Conservation (phyloP, 2,888 invertebrate genomes). For the Ophion ventricosus region DNA sequence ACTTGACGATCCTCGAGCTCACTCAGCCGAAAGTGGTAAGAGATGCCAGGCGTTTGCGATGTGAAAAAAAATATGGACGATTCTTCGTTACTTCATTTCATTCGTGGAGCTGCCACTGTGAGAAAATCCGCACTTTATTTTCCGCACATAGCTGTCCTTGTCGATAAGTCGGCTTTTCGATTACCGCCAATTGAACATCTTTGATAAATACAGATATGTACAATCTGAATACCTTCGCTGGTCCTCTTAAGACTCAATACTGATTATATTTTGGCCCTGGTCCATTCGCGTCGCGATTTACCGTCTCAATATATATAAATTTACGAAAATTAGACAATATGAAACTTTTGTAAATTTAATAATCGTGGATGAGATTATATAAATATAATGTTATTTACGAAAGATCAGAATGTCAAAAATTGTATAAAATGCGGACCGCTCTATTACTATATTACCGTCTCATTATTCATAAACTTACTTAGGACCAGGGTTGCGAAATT, state of each 20-base stretch:
- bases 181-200: neutral
- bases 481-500: too few species aligned
- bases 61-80: neutral
- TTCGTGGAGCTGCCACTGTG: neutral
- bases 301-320: neutral
- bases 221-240: too few species aligned
- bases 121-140: neutral
- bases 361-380: neutral
- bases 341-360: neutral
- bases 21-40: neutral
- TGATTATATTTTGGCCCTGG: too few species aligned
- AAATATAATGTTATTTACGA: neutral
- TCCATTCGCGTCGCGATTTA: neutral
- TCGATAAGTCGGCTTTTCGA: neutral
- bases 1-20: constrained; percentile 64
- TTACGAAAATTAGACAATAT: neutral
- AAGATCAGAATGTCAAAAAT: too few species aligned
- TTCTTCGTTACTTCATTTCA: neutral
- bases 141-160: neutral
- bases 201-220: neutral
- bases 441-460: too few species aligned
- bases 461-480: too few species aligned
- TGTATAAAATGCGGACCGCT: too few species aligned
- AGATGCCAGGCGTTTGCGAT: neutral
- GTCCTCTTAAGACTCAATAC: too few species aligned